Conservation (phyloP, 2,113 vertebrate species). For the Dasypus novemcinctus region DNA sequence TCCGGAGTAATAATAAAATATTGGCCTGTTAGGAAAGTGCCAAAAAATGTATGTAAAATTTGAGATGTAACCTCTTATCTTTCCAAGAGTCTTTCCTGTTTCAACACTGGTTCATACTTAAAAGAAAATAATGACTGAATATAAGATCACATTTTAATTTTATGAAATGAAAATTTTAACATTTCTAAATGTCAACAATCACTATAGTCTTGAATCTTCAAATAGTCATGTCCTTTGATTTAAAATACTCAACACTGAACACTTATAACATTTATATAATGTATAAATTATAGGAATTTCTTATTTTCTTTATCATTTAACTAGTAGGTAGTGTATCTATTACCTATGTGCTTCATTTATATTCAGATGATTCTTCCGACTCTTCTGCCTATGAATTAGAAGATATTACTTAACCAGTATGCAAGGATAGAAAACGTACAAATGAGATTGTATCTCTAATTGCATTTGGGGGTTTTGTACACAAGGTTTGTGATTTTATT, state of each 20-base stretch:
- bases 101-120: background rate
- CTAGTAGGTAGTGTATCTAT: conserved; percentile 16
- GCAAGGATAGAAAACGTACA: conserved; percentile 59
- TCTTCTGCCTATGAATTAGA: conserved; percentile 58
- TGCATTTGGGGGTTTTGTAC: conserved; percentile 41
- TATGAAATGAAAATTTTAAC: conserved; percentile 69
- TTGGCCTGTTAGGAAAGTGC: background rate
- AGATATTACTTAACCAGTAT: conserved; percentile 65
- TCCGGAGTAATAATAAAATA: background rate
- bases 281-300: background rate
- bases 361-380: conserved; percentile 49
- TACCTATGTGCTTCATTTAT: conserved; percentile 64
- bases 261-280: background rate
- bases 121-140: conserved; percentile 20
- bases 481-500: conserved; percentile 45
- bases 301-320: background rate
- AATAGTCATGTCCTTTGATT: conserved; percentile 6
- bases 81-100: conserved; percentile 45
- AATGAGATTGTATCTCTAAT: conserved; percentile 66
- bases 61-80: background rate
- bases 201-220: conserved; percentile 1
- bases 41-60: background rate
- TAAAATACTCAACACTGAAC: background rate
- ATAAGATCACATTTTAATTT: conserved; percentile 62
- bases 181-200: conserved; percentile 61